Percentiles rank a stretch among this genome's conserved stretches.
phyloP scores from a whole-genome alignment of 1,140 invertebrate species.

The Drosophila persimilis region DNA sequence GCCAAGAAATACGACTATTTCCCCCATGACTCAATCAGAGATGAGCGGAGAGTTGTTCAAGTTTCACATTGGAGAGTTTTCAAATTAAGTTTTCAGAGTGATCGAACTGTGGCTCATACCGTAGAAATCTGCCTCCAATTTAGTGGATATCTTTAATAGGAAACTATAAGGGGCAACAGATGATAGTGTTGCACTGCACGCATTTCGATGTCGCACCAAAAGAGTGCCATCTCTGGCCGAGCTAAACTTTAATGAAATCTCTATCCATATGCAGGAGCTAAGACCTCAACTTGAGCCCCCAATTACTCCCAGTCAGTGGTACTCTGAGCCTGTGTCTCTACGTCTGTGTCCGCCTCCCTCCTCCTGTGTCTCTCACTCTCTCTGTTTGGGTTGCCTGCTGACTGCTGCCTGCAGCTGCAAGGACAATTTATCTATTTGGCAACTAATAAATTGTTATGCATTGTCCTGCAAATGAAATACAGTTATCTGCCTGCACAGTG shows the following conservation, averaged over 20 bases:
- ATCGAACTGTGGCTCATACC: too few species aligned
- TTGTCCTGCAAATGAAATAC: constrained; percentile 53
- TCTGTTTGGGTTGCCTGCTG: constrained; percentile 23
- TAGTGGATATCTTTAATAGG: too few species aligned
- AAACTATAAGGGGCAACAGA: too few species aligned
- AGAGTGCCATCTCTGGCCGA: constrained; percentile 4
- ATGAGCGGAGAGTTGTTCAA: too few species aligned
- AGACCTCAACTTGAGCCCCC: not conserved
- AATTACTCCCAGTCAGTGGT: too few species aligned
- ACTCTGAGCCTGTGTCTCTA: not conserved
- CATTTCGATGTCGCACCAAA: too few species aligned
- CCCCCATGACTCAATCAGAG: too few species aligned
- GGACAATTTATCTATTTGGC: constrained; percentile 65
- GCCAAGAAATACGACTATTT: too few species aligned
- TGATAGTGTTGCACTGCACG: too few species aligned
- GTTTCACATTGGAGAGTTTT: too few species aligned
- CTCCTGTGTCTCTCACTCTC: not conserved
- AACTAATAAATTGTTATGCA: constrained; percentile 68
- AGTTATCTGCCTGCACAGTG: not conserved
- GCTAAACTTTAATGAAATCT: constrained; percentile 8
- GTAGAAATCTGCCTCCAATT: too few species aligned
- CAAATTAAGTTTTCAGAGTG: too few species aligned
- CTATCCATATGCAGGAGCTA: not conserved
- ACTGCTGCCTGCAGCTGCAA: constrained; percentile 14
- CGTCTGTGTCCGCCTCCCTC: not conserved